Base-by-base conservation (phyloP, 2,888 invertebrate genomes). In the Spisula subtruncata region DNA sequence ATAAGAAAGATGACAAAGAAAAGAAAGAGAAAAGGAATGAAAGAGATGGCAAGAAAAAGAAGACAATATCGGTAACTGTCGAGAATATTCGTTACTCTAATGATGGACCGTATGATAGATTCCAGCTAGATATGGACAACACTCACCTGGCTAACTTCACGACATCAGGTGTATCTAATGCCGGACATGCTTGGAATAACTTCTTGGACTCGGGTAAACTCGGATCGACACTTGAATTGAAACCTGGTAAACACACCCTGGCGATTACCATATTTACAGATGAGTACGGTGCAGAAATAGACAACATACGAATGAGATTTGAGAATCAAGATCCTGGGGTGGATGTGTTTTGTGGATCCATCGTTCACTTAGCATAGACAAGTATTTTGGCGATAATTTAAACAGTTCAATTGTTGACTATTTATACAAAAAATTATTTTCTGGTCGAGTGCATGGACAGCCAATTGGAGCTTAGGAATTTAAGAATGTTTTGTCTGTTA, bases 261-360 rank as follows among this genome's bases (percentile, higher is more conserved):
- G 5, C 25, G 2, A 51, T 90, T 8, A 48, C 79, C 16, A 85
- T 86, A 14, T 51, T 29, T 8, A 90, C 90, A 0, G 90, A 90
- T 71, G 2, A 18, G 32, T 89, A 85, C 29, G 90, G 90, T 2
- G 82, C 86, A 10, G 89, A 90, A 51, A 66, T 88, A 20, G 90
- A 90, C 86, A 56, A 81, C 46, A 90, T 90, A 35, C 29, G 86
- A 18, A 35, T 90, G 10, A 87, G 86, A 32, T 84, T 85, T 2
- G 87, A 86, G 48, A 91, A 91, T 48, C 90, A 90, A 32, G 41
- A 85, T 51, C 88, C 88, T 4, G 51, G 5, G 12, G 56, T 18
- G 18, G 79, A 86, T 20, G 29, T 91, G 56, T 88, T 91, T 80
- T 91, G 91, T 75, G 90, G 87, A 18, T 46, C 85, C 0, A n/a